Evolutionary conservation across 2,888 invertebrate species (phyloP).

Genomic region (Cheilosia soror): DNA sequence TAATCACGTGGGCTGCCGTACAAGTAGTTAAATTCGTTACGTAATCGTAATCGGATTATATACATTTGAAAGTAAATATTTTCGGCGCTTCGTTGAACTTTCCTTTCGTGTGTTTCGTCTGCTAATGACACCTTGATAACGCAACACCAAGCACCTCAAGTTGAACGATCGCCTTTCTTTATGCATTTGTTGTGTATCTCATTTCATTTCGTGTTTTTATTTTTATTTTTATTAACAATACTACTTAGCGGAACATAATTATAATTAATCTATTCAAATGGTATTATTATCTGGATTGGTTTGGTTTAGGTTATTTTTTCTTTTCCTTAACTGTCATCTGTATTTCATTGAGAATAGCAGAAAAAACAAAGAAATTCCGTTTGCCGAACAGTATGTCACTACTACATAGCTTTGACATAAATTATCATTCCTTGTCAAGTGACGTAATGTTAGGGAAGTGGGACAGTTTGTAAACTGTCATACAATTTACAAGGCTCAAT

Average conservation of each 20-base stretch:
- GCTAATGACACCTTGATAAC: constrained; percentile 38
- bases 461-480: constrained; percentile 3
- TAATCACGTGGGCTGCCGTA: constrained; percentile 15
- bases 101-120: constrained; percentile 50
- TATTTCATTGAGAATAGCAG: neutral
- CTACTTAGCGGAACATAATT: constrained; percentile 16
- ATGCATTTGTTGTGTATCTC: neutral
- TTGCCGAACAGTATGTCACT: constrained; percentile 34
- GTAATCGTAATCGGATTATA: constrained; percentile 15
- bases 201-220: constrained; percentile 12
- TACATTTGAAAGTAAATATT: neutral
- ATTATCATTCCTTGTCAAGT: constrained; percentile 18
- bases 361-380: constrained; percentile 7
- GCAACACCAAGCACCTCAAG: constrained; percentile 29
- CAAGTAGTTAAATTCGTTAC: neutral
- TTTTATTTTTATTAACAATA: constrained; percentile 28
- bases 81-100: constrained; percentile 28
- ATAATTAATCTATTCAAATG: constrained; percentile 47
- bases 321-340: neutral
- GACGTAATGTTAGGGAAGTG: constrained; percentile 34
- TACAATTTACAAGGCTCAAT: neutral
- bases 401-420: constrained; percentile 13
- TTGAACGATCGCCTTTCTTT: constrained; percentile 54
- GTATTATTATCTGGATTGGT: constrained; percentile 14
- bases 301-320: constrained; percentile 1